Evolutionary conservation across 2,113 vertebrate species (phyloP), one percentile per base, ranked within the genome.

Genomic region (Camelus dromedarius): DNA sequence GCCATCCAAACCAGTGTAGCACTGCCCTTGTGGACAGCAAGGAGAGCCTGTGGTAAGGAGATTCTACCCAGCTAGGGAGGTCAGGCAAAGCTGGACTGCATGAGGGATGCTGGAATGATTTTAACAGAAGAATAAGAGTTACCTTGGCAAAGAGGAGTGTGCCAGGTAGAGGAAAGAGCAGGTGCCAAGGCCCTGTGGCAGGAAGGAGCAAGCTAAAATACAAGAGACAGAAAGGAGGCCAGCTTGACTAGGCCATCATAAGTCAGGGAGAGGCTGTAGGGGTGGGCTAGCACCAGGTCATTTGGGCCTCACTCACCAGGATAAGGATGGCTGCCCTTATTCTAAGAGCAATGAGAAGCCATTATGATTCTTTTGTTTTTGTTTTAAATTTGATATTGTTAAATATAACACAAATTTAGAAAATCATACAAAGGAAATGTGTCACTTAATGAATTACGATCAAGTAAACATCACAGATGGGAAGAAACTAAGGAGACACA

Each of bases 321-420:
- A 42, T 70, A 32, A 50, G 50, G 75, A 42, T 14, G 11, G 72
- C 11, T 72, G 42, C 26, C 66, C 14, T 38, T 52, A 50, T 38
- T 81, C 56, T 28, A 64, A 56, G 11, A 92, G 48, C 11, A 82
- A 42, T 60, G 69, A 92, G 84, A 96, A 75, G 28, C 38, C 15
- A 16, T 75, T 58, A 5, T 9, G 6, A 19, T 54, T 24, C n/a
- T 70, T 16, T 42, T 48, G 56, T 15, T 89, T 73, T 66, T 82
- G 2, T 46, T 94, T 89, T 82, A 56, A 38, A 77, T 66, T 88
- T 96, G 10, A 67, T 67, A 58, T 58, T 92, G 69, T 82, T 96
- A 60, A 89, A 75, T 89, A 69, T 16, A 52, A 75, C 38, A 82
- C 20, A 81, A 66, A 83, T 93, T 88, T 35, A 52, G 67, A 76